A percentile compares a stretch with the other conserved stretches of the same genome.
These are phyloP conservation scores for Echinarachnius parma DNA, from an alignment of 53 echinoderm and acorn worm genomes.

Conservation along the genomic window DNA sequence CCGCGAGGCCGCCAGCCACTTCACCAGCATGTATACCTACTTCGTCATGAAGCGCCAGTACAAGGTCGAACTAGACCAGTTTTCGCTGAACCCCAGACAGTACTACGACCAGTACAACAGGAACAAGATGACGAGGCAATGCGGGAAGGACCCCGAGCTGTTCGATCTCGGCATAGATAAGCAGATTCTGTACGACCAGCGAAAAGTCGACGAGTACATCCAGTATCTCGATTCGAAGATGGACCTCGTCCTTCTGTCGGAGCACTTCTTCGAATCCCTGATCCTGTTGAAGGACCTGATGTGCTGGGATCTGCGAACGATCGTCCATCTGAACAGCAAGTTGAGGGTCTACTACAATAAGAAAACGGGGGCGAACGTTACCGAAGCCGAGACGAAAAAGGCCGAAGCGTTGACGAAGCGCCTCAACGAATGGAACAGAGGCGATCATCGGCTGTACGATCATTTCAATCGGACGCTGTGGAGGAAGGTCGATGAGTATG, in stretches of 20 bases:
- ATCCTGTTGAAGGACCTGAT: constrained; percentile 81
- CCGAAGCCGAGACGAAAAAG: constrained; percentile 2
- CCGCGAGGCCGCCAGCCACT: constrained; percentile 79
- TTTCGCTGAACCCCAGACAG: constrained; percentile 46
- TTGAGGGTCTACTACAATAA: constrained; percentile 3
- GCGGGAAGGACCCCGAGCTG: constrained; percentile 68
- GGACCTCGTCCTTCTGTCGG: constrained; percentile 86
- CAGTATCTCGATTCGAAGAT: constrained; percentile 41
- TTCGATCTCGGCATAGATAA: constrained; percentile 68
- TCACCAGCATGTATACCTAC: constrained; percentile 69
- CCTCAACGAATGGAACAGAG: constrained; percentile 59
- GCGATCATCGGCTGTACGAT: constrained; percentile 61
- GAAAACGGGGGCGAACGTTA: constrained; percentile 2
- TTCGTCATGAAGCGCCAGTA: constrained; percentile 18
- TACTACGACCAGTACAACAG: constrained; percentile 14
- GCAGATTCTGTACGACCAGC: neutral
- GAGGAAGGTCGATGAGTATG: constrained; percentile 52
- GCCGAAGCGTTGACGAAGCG: constrained; percentile 24
- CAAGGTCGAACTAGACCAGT: constrained; percentile 42
- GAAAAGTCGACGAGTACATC: constrained; percentile 41
- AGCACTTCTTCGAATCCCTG: constrained; percentile 84
- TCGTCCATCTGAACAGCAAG: constrained; percentile 17
- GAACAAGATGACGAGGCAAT: neutral
- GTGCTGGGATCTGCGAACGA: constrained; percentile 68
- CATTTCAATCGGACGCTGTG: constrained; percentile 68